Evolutionary conservation across 64 coral and sea anemone genomes (phyloP), one percentile per base, ranked within the genome.

Genomic region (Catalaphyllia jardinei): DNA sequence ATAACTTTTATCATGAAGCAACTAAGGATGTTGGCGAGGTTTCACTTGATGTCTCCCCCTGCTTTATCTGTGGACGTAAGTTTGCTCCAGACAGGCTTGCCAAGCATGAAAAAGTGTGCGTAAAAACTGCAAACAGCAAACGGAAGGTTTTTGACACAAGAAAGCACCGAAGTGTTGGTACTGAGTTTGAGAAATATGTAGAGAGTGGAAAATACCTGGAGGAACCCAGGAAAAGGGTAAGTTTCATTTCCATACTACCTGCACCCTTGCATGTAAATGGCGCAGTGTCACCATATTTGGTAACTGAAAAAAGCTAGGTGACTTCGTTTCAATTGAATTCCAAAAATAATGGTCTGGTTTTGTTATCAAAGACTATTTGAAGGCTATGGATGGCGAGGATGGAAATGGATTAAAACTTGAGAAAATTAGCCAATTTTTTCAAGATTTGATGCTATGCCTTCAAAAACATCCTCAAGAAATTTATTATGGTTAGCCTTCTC

Each of bases 41-140:
- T 42, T 60, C 17, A 1, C 22, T 95, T 11, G 91, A 93, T 38
- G 82, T 99, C 18, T 62, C 83, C 52, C 88, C 91, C 12, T 99
- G 97, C 74, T 80, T 88, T 35, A 91, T 95, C 38, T 99, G 97
- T 91, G 97, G 97, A 10, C 90, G 97, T 19, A 95, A 93, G 22
- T 99, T 99, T 95, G 87, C 91, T 29, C 88, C 74, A 18, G 93
- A 99, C 24, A 87, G 97, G 63, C 50, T 99, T 22, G 78, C 71
- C 17, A 93, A 89, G 64, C 97, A 99, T 93, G 83, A 91, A 77
- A 93, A 93, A 64, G 91, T 93, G 19, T 99, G 97, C 59, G 42
- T 55, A 29, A 92, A 99, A 88, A 76, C 64, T 64, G 76, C 91
- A 24, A 82, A 69, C 31, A 83, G 74, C 31, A 94, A 93, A 75